phyloP scores from a whole-genome alignment of 2,888 invertebrate genomes.

The Venustoraphidia nigricollis region DNA sequence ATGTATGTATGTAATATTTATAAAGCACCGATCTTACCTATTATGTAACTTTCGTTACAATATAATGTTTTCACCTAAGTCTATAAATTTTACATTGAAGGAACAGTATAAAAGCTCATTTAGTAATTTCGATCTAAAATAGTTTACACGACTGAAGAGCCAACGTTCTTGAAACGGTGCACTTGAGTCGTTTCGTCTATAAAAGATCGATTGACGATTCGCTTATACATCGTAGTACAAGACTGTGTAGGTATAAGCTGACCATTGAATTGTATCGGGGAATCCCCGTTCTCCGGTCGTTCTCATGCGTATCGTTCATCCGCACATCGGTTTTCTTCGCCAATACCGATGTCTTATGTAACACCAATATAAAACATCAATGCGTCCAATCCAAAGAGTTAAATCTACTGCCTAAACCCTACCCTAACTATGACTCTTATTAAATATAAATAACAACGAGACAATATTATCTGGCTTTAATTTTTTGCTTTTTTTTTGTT shows the following conservation, averaged over 20 bases:
- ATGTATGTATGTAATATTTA: slow-evolving; percentile 1
- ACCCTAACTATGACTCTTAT: no score
- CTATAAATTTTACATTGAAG: slow-evolving; percentile 1
- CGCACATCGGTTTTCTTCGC: no score
- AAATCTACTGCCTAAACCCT: no score
- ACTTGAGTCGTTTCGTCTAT: background rate
- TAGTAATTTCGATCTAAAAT: no score
- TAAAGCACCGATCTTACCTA: slow-evolving; percentile 11
- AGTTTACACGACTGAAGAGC: no score
- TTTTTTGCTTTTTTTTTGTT: background rate
- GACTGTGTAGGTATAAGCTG: no score
- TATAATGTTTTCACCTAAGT: background rate
- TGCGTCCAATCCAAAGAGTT: background rate
- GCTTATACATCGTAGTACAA: background rate
- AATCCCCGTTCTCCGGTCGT: no score
- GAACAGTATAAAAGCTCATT: slow-evolving; percentile 3
- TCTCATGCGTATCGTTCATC: no score
- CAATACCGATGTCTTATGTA: background rate
- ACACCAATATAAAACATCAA: background rate
- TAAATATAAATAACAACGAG: background rate
- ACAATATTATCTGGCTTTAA: background rate
- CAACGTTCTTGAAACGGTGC: no score
- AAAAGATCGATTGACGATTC: background rate
- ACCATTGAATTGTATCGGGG: no score
- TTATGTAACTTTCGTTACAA: background rate